Evolutionary conservation across 53 echinoderm and acorn worm genomes (phyloP).

Genomic region (Pentamera pediparva): DNA sequence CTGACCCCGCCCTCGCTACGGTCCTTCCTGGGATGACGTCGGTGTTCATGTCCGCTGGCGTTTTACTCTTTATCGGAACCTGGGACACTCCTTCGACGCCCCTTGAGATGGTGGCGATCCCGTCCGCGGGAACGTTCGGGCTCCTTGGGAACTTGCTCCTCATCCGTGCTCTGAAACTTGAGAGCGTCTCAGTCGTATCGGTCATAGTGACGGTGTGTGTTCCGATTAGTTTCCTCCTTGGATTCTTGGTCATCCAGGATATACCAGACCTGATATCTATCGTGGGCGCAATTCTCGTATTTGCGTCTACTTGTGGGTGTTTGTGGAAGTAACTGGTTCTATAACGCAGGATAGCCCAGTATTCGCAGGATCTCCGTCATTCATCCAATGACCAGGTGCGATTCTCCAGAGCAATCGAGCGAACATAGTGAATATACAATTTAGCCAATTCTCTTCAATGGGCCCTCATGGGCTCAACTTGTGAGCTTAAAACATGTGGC

Average conservation of each 20-base stretch:
- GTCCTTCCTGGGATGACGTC: neutral
- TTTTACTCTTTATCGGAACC: neutral
- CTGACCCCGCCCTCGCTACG: neutral
- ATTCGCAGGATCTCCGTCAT: too few relatives aligned
- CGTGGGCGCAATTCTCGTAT: neutral
- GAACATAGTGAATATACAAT: too few relatives aligned
- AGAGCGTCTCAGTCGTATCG: neutral
- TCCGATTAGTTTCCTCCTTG: neutral
- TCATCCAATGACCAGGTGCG: too few relatives aligned
- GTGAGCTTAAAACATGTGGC: too few relatives aligned
- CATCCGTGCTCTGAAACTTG: neutral
- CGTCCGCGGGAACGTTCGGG: neutral
- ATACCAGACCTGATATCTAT: slow-evolving; percentile 1
- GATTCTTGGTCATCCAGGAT: neutral
- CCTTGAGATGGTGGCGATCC: neutral
- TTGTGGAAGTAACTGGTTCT: neutral
- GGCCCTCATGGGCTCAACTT: too few relatives aligned
- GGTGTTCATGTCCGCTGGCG: neutral
- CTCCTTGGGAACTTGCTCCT: neutral
- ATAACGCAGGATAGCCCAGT: too few relatives aligned
- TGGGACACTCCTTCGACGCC: neutral
- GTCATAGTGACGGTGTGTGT: neutral
- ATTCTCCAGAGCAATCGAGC: too few relatives aligned
- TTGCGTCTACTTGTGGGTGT: neutral
- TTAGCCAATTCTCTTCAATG: too few relatives aligned